Conservation (phyloP, 2,888 invertebrate species). For the Globia sparganii region DNA sequence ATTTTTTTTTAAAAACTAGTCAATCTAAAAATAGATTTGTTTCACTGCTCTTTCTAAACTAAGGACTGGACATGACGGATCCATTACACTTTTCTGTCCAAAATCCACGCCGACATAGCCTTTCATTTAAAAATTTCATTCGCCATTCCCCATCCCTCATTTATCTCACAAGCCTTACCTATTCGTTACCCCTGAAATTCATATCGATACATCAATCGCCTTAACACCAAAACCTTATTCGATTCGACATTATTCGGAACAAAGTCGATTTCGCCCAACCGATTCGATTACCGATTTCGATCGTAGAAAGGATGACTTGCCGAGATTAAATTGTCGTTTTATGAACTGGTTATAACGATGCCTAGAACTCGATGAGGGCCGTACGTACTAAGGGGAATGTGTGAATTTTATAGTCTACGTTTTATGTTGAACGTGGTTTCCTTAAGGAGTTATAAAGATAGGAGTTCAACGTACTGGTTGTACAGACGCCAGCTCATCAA, state of each 20-base stretch:
- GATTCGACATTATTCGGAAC: slow-evolving; percentile 29
- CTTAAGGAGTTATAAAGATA: not conserved
- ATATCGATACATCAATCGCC: slow-evolving; percentile 32
- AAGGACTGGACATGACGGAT: not conserved
- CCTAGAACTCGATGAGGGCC: slow-evolving; percentile 4
- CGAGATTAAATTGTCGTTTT: slow-evolving; percentile 50
- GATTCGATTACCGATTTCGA: slow-evolving; percentile 49
- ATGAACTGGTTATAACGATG: slow-evolving; percentile 49
- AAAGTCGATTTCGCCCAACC: slow-evolving; percentile 48
- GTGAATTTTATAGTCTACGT: slow-evolving; percentile 41
- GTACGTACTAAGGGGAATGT: not conserved
- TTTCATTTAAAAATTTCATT: not conserved
- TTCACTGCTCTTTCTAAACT: not conserved
- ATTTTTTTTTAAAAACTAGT: not conserved
- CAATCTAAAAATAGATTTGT: not conserved
- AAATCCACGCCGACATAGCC: not conserved
- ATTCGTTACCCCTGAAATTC: slow-evolving; percentile 17
- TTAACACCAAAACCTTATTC: slow-evolving; percentile 14
- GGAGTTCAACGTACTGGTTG: slow-evolving; percentile 2
- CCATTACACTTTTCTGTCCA: not conserved
- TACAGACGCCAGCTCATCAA: too few relatives aligned
- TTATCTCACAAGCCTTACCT: not conserved
- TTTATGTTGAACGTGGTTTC: slow-evolving; percentile 37
- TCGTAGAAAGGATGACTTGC: slow-evolving; percentile 28
- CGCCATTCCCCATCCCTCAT: not conserved